Evolutionary conservation across 1,140 invertebrate genomes (phyloP).

Genomic region (Drosophila biarmipes): DNA sequence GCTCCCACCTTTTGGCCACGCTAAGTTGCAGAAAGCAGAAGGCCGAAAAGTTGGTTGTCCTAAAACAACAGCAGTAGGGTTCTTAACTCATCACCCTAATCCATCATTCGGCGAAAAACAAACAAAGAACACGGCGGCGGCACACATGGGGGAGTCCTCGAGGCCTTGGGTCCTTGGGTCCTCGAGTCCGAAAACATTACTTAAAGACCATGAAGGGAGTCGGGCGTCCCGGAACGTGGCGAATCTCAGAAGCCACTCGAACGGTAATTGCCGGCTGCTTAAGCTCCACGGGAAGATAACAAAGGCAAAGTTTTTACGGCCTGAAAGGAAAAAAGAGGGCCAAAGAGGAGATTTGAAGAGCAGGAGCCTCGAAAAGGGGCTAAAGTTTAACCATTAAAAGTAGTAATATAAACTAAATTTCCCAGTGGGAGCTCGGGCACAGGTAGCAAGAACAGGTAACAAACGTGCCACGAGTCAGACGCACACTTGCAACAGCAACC

Average conservation of each 20-base stretch:
- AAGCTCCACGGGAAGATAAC: conserved; percentile 73
- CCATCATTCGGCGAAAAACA: conserved; percentile 46
- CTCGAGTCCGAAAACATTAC: conserved; percentile 39
- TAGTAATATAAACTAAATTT: conserved; percentile 92
- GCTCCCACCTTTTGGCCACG: conserved; percentile 11
- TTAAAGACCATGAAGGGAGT: conserved; percentile 44
- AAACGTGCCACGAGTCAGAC: conserved; percentile 21
- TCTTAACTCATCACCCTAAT: conserved; percentile 43
- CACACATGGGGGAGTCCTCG: conserved; percentile 30
- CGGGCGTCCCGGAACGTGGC: conserved; percentile 3
- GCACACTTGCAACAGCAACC: conserved; percentile 32
- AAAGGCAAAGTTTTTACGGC: conserved; percentile 72
- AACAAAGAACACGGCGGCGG: conserved; percentile 23
- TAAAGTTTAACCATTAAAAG: conserved; percentile 81
- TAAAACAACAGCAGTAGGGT: conserved; percentile 59
- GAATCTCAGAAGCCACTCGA: conserved; percentile 76
- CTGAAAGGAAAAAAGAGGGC: not conserved
- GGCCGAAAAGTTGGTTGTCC: conserved; percentile 56
- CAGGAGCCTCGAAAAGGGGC: conserved; percentile 20
- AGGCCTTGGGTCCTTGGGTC: conserved; percentile 11
- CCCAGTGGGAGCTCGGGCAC: conserved; percentile 86
- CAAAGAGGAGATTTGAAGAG: not conserved
- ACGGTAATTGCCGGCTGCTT: conserved; percentile 77
- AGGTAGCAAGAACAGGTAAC: conserved; percentile 34
- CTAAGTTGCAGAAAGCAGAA: conserved; percentile 9